Percentiles rank a stretch among this genome's conserved stretches.
Evolutionary conservation across 30 jellyfish, hydroid and myxozoan species (phyloP).

Genomic region (Catostylus mosaicus): DNA sequence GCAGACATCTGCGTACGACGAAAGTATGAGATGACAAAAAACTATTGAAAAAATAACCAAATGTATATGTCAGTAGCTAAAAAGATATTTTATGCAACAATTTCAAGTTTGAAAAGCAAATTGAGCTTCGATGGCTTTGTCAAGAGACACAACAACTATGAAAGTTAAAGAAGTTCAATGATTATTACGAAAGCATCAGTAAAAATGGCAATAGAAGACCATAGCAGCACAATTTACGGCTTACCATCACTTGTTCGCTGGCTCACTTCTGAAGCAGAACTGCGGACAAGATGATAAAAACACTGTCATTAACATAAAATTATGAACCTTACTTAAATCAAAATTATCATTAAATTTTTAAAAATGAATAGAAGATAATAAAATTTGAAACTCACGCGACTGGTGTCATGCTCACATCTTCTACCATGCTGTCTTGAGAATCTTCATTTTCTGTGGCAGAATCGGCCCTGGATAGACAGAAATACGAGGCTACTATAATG

Average conservation of each 20-base stretch:
- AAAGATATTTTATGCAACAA: too few relatives aligned
- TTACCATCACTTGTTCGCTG: slow-evolving; percentile 15
- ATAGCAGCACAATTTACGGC: too few relatives aligned
- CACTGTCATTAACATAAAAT: neutral
- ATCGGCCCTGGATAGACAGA: slow-evolving; percentile 34
- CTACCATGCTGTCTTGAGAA: slow-evolving; percentile 79
- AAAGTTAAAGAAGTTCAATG: too few relatives aligned
- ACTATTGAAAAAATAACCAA: too few relatives aligned
- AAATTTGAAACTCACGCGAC: neutral
- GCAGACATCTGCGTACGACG: too few relatives aligned
- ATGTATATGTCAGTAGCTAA: too few relatives aligned
- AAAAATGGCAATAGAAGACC: too few relatives aligned
- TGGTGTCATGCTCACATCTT: slow-evolving; percentile 20
- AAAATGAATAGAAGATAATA: neutral
- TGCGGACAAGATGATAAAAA: neutral
- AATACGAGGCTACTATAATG: neutral
- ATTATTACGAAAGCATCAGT: too few relatives aligned
- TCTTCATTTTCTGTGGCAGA: slow-evolving; percentile 74
- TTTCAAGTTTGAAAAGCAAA: too few relatives aligned
- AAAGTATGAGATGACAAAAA: too few relatives aligned
- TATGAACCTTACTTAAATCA: neutral
- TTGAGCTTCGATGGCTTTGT: too few relatives aligned
- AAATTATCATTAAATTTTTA: neutral
- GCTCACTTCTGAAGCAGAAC: slow-evolving; percentile 30
- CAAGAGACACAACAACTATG: too few relatives aligned